Conservation (phyloP, 1,140 invertebrate genomes). For the Macrobrachium nipponense region DNA sequence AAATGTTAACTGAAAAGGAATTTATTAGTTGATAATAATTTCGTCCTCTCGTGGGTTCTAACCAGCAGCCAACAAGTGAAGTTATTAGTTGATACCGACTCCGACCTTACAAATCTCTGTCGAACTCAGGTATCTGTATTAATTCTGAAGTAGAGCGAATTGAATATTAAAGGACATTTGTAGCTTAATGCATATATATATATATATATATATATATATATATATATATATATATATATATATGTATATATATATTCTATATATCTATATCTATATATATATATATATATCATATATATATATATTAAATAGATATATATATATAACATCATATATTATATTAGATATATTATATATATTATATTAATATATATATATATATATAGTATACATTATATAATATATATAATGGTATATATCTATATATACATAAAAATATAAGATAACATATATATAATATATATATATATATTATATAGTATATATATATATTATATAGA, state of each 20-base stretch:
- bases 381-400: background rate
- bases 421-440: constrained; percentile 15
- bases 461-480: background rate
- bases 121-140: no score
- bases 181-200: no score
- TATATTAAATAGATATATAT: constrained; percentile 6
- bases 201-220: constrained; percentile 20
- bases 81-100: no score
- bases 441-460: background rate
- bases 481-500: constrained; percentile 6
- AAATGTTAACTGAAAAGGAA: no score
- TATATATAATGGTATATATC: constrained; percentile 14
- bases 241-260: background rate
- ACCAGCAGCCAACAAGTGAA: no score
- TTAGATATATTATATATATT: constrained; percentile 20
- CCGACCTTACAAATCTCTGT: no score
- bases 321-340: no score
- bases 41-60: no score
- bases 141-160: no score
- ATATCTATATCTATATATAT: background rate
- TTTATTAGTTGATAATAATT: no score
- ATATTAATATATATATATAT: background rate
- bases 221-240: background rate
- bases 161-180: no score
- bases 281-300: background rate